Evolutionary conservation across 1,140 invertebrate species (phyloP).

Genomic region (Radopholus similis): DNA sequence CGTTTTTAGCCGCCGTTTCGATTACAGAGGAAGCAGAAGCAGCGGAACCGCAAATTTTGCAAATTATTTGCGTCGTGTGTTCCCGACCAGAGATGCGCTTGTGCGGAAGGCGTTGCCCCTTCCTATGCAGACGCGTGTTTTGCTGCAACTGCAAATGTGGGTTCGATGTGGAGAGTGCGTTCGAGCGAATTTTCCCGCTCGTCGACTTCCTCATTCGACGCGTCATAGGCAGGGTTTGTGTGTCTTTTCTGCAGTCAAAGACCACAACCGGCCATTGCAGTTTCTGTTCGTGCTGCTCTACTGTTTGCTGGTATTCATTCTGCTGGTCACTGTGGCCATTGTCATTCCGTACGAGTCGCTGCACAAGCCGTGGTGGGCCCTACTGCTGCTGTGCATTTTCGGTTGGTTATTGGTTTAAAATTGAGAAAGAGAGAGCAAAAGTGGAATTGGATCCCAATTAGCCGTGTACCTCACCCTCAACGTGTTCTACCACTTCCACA

Average conservation of each 20-base stretch:
- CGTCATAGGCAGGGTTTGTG: constrained; percentile 26
- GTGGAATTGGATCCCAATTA: no score
- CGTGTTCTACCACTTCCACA: constrained; percentile 51
- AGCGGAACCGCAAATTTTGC: no score
- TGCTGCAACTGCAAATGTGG: no score
- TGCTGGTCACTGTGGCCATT: constrained; percentile 43
- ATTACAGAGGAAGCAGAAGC: no score
- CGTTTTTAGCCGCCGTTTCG: no score
- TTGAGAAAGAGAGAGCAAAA: no score
- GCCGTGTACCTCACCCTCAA: constrained; percentile 13
- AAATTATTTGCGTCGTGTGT: no score
- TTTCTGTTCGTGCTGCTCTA: constrained; percentile 52
- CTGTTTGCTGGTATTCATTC: constrained; percentile 42
- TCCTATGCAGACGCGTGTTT: neutral
- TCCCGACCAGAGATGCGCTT: no score
- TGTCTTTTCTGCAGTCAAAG: neutral
- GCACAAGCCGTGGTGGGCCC: constrained; percentile 34
- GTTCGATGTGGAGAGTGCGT: neutral
- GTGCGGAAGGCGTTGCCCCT: no score
- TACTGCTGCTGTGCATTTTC: constrained; percentile 26
- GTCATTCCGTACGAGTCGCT: constrained; percentile 52
- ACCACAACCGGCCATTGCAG: constrained; percentile 35
- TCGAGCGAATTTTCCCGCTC: constrained; percentile 13
- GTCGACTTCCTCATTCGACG: constrained; percentile 23
- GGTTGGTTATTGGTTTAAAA: no score